Evolutionary conservation across 2,113 vertebrate genomes (phyloP).

Genomic region (Scytalopus superciliaris): DNA sequence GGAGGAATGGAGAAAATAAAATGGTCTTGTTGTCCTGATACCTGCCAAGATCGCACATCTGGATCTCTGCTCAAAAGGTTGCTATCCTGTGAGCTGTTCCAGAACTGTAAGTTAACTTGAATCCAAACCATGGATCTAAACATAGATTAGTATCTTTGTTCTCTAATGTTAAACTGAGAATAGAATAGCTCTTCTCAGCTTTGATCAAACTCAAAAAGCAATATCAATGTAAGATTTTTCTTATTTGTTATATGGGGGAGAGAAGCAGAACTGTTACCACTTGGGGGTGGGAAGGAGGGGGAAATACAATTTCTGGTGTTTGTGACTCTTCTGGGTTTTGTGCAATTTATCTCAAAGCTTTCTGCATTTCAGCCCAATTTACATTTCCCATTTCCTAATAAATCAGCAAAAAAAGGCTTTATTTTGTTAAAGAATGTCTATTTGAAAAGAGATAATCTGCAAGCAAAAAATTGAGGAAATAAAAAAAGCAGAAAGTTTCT

Average conservation of each 20-base stretch:
- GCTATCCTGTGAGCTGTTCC: background rate
- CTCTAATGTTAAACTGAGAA: background rate
- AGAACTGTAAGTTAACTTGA: background rate
- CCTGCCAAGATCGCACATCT: constrained; percentile 8
- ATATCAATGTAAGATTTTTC: background rate
- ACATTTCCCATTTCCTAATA: background rate
- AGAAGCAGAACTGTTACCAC: background rate
- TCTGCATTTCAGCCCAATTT: background rate
- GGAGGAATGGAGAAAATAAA: background rate
- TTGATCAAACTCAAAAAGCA: background rate
- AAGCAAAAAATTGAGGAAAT: background rate
- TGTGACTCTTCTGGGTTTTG: background rate
- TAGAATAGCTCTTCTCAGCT: background rate
- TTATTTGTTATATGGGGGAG: background rate
- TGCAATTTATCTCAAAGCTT: background rate
- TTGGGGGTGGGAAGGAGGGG: background rate
- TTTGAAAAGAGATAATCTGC: background rate
- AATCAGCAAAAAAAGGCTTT: background rate
- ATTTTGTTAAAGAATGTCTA: background rate
- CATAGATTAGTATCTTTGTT: background rate
- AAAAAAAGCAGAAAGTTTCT: background rate
- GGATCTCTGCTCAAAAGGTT: background rate
- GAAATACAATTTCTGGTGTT: background rate
- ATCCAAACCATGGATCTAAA: background rate
- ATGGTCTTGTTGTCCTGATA: background rate